phyloP scores from a whole-genome alignment of 2,113 vertebrate genomes.

The pig (Sus scrofa) region DNA sequence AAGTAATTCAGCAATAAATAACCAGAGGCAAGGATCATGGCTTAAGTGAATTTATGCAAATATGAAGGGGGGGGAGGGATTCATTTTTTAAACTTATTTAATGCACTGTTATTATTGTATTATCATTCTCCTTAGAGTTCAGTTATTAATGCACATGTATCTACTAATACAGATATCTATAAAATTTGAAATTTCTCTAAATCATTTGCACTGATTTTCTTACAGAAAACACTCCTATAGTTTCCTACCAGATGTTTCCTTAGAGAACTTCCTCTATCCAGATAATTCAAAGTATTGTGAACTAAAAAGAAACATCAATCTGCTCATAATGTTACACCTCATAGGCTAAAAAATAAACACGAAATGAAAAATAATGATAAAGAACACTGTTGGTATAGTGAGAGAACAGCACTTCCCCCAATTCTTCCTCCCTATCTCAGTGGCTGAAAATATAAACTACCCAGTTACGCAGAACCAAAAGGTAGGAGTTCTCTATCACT shows the following conservation, averaged over 20 bases:
- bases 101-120: not conserved
- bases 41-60: not conserved
- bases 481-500: not conserved
- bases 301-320: not conserved
- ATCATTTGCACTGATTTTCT: not conserved
- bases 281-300: not conserved
- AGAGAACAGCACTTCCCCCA: not conserved
- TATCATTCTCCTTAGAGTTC: not conserved
- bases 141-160: not conserved
- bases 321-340: not conserved
- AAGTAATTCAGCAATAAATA: not conserved
- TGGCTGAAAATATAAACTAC: not conserved
- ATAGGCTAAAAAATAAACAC: not conserved
- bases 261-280: not conserved
- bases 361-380: not conserved
- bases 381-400: not conserved
- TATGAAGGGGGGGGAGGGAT: not conserved
- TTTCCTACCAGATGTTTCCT: not conserved
- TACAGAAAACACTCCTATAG: not conserved
- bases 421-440: not conserved
- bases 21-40: not conserved
- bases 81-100: not conserved
- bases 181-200: slow-evolving; percentile 25
- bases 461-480: not conserved
- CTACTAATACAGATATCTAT: not conserved